Evolutionary conservation across 37 sponge, comb jelly and placozoan genomes (phyloP), one percentile per base, ranked within the genome.

Genomic region (Aplysina aerophoba): DNA sequence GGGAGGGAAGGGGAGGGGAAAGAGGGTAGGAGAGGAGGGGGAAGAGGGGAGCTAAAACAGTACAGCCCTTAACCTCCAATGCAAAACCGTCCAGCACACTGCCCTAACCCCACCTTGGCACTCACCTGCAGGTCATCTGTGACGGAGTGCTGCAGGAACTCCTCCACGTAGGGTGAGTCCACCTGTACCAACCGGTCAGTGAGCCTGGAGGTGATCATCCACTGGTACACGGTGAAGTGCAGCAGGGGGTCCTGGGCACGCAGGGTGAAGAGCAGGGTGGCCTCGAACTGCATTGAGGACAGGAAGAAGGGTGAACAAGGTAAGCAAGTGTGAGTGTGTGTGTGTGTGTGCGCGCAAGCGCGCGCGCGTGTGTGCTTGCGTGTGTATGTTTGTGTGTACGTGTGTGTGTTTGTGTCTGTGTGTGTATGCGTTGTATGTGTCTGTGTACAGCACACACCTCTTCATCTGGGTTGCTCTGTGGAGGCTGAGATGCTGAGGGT

Each of bases 211-310:
- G 65, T 59, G 55, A 97, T 88, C 82, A 97, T 72, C 95, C 97
- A 97, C 59, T 87, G 86, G 90, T 99, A 99, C 34, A 95, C 82
- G 13, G 87, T 79, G 37, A 95, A 90, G 71, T 99, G 99, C 62
- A 99, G 87, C 80, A 99, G 87, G 61, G 91, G 92, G 44, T 95
- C 97, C 0, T 90, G 85, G 15, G 96, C 88, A 15, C 85, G 36
- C 73, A 95, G 69, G 16, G 77, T 83, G 33, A 81, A 60, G n/a
- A 65, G 27, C 60, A 95, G 39, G 60, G 87, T 85, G 28, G 63
- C 81, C 64, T 90, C 91, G 55, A 93, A 88, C 94, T 93, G n/a
- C n/a, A n/a, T n/a, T n/a, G n/a, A n/a, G n/a, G n/a, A n/a, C n/a
- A n/a, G n/a, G n/a, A 73, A 19, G 1, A 37, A 8, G 19, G 74